Base-by-base conservation (phyloP, 2,797 vertebrate species). In the Apogon hyalosoma region DNA sequence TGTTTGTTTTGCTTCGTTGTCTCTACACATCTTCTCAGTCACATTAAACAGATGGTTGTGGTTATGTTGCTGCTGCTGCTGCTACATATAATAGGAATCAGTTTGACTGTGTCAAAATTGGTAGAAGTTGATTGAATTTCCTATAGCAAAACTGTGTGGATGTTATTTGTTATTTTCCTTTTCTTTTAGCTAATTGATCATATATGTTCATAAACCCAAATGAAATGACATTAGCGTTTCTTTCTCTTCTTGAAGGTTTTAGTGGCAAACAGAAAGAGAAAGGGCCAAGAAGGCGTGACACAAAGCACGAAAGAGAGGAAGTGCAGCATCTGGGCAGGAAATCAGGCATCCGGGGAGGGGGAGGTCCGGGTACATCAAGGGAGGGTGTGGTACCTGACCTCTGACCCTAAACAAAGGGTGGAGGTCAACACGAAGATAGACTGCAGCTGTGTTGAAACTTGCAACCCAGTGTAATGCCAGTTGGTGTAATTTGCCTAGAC, bases 301-400 rank as follows among this genome's bases (percentile, higher is more conserved):
- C 7, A 50, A 51, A 72, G 54, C 46, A 4, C 36, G 38, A 51
- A 50, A 52, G 54, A 76, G 46, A 76, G 86, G 80, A 89, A 79
- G 68, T 67, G 56, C 45, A 64, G 72, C 84, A 90, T 92, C 81
- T 90, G 90, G 86, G 84, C 62, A 87, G 87, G 87, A 89, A 85
- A 55, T 75, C 19, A 16, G 57, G 67, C 77, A 81, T 90, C 87
- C 78, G 69, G 68, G 50, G 63, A 69, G 60, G 78, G 71, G 70
- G 45, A 40, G 49, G 53, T 42, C 43, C 2, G 8, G 43, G 28
- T 45, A 45, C 31, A 69, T 75, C 21, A 78, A 85, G 75, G 55
- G 55, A 79, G 74, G 84, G 80, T 63, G 84, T 78, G 85, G 76
- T 54, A 55, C 10, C 42, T 82, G 86, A 89, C 86, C 85, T 62